Base-by-base conservation (phyloP, 2,797 vertebrate species). In the Eurystomus glaucurus region DNA sequence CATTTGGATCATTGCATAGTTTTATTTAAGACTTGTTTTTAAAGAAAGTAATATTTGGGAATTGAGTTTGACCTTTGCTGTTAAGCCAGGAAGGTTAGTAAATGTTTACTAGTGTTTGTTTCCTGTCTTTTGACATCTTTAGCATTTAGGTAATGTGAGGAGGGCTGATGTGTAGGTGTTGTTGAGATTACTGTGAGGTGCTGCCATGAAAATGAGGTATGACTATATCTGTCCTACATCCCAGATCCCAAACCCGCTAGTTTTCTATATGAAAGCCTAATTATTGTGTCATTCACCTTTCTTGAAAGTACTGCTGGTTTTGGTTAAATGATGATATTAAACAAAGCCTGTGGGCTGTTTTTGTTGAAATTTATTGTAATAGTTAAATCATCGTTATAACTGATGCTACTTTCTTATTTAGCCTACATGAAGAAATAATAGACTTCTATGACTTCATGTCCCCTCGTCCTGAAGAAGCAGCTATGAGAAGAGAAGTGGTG, bases 381-480 rank as follows among this genome's bases (percentile, higher is more conserved):
- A 45, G 33, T 57, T 51, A 52, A 45, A 41, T 72, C 12, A 3
- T 78, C 29, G 28, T 52, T 71, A 4, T n/a, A 43, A 19, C 35
- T 88, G 29, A 58, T 83, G 1, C 17, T 87, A 3, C 41, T 83
- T 89, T 82, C 72, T 95, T 52, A 68, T 87, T 69, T 98, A 99
- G 99, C 81, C 98, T 99, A 31, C 99, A 99, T 54, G 99, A 99
- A 97, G 99, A 99, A 98, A 99, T 99, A 97, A 99, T 99, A 96
- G 99, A 99, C 96, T 99, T 99, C 97, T 99, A 99, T 98, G 99
- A 99, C 97, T 99, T 99, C 98, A 99, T 99, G 99, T 99, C 99
- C 69, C 99, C 99, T 86, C 98, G 99, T 96, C 99, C 99, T 17
- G 99, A 99, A 97, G 99, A 99, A 98, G 99, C 99, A 88, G 98